Evolutionary conservation across 1,140 invertebrate species (phyloP).

Genomic region (Hypsibius dujardini): DNA sequence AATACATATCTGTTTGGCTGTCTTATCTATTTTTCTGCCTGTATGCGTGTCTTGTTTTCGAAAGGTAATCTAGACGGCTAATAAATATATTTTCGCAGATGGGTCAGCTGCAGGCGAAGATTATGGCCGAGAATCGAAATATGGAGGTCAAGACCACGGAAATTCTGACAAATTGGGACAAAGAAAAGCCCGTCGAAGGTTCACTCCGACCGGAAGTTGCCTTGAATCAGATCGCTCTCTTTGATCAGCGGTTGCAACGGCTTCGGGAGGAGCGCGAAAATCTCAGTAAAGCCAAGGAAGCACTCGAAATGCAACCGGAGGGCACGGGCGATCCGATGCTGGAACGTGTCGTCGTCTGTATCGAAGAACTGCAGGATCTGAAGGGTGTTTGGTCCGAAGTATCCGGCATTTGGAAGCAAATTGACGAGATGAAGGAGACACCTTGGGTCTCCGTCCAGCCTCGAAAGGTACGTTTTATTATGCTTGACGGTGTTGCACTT

Average conservation of each 20-base stretch:
- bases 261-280: slow-evolving; percentile 95
- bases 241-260: slow-evolving; percentile 80
- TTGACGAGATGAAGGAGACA: slow-evolving; percentile 91
- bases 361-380: slow-evolving; percentile 88
- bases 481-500: too few species aligned
- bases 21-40: too few species aligned
- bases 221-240: slow-evolving; percentile 67
- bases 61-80: too few species aligned
- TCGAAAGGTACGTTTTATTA: too few species aligned
- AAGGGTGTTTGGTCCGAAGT: slow-evolving; percentile 91
- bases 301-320: slow-evolving; percentile 75
- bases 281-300: slow-evolving; percentile 92
- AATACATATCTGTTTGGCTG: too few species aligned
- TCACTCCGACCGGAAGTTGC: slow-evolving; percentile 78
- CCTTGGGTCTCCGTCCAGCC: slow-evolving; percentile 96
- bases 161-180: slow-evolving; percentile 87
- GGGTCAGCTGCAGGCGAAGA: slow-evolving; percentile 92
- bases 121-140: slow-evolving; percentile 94
- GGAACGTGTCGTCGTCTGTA: slow-evolving; percentile 74
- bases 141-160: slow-evolving; percentile 83
- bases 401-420: slow-evolving; percentile 84
- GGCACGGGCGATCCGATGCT: slow-evolving; percentile 30
- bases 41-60: too few species aligned
- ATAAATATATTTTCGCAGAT: slow-evolving; percentile 45
- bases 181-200: slow-evolving; percentile 82